Percentiles rank a stretch among this genome's conserved stretches.
Evolutionary conservation across 2,113 vertebrate genomes (phyloP).

Genomic region (Rhinoderma darwinii): DNA sequence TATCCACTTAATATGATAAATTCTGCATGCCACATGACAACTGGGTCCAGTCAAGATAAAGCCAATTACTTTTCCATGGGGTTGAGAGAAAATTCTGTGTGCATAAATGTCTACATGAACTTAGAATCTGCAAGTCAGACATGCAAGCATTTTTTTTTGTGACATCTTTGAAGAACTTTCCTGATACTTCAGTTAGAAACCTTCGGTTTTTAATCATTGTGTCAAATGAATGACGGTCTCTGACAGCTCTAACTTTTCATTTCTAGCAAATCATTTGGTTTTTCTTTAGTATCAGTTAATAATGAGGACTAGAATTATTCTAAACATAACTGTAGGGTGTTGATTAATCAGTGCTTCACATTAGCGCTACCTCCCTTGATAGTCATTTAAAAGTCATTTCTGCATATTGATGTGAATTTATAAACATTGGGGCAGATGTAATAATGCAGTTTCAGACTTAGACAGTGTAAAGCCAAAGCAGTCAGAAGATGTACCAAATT

Average conservation of each 20-base stretch:
- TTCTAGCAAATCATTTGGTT: not conserved
- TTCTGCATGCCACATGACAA: not conserved
- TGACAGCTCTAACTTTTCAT: not conserved
- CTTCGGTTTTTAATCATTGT: not conserved
- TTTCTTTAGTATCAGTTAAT: not conserved
- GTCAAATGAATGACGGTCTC: not conserved
- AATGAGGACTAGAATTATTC: not conserved
- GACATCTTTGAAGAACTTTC: not conserved
- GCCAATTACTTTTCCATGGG: too few species aligned
- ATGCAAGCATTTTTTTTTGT: not conserved
- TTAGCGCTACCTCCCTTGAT: not conserved
- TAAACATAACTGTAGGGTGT: constrained; percentile 11
- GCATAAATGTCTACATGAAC: not conserved
- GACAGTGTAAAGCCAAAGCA: too few species aligned
- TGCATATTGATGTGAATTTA: constrained; percentile 1
- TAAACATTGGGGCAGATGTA: too few species aligned
- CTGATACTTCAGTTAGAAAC: not conserved
- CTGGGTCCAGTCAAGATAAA: not conserved
- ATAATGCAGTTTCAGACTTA: too few species aligned
- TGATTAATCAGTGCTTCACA: constrained; percentile 18
- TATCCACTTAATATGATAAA: too few species aligned
- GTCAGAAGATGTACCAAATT: too few species aligned
- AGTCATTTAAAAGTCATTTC: constrained; percentile 16
- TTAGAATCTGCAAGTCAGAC: not conserved
- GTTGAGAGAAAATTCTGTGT: too few species aligned